phyloP scores from a whole-genome alignment of 2,888 invertebrate genomes.

The Hirudinaria manillensis region DNA sequence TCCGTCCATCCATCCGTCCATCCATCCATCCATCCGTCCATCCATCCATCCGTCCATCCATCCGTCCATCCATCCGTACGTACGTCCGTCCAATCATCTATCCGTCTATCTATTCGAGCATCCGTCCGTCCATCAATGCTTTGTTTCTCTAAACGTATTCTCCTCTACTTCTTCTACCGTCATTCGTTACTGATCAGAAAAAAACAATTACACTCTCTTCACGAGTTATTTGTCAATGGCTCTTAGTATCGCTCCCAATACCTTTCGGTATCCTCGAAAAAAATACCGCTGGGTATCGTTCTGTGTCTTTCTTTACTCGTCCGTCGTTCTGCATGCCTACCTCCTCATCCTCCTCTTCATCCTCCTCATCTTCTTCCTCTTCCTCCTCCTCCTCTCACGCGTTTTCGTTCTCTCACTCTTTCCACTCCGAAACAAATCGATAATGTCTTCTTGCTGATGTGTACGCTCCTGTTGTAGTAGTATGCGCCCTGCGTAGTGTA shows the following conservation, averaged over 20 bases:
- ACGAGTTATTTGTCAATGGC: too few relatives aligned
- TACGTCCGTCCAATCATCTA: too few relatives aligned
- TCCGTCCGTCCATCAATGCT: neutral
- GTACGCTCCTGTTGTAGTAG: neutral
- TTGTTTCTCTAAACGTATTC: neutral
- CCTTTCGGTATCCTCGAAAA: neutral
- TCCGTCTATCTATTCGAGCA: too few relatives aligned
- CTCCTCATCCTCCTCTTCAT: neutral
- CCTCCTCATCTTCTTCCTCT: neutral
- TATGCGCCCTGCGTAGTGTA: too few relatives aligned
- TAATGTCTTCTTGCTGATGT: constrained; percentile 18
- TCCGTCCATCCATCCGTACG: too few relatives aligned
- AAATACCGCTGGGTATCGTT: neutral
- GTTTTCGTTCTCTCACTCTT: neutral
- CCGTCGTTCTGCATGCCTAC: neutral
- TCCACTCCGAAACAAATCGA: neutral
- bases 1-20: neutral
- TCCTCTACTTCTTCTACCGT: neutral
- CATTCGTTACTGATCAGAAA: neutral
- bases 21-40: neutral
- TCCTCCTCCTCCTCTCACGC: neutral
- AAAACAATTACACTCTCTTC: too few relatives aligned
- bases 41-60: neutral
- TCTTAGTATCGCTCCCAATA: too few relatives aligned
- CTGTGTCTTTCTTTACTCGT: neutral